A percentile compares a stretch with the other conserved stretches of the same genome.
Evolutionary conservation across 2,113 vertebrate genomes (phyloP).

Genomic region (Proterorhinus semilunaris): DNA sequence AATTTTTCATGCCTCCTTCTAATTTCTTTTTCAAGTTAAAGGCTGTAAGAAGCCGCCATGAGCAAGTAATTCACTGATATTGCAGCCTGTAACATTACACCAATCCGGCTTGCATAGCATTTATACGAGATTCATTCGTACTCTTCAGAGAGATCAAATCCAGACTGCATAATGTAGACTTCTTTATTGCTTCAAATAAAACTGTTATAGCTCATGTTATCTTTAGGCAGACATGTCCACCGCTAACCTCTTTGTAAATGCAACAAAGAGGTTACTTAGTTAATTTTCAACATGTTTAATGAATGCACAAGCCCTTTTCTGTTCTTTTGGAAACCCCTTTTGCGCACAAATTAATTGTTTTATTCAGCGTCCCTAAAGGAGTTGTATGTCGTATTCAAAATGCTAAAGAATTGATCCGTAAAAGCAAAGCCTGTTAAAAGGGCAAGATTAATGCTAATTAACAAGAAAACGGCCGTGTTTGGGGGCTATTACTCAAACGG

Average conservation of each 20-base stretch:
- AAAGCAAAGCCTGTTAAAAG: constrained; percentile 29
- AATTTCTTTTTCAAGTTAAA: background rate
- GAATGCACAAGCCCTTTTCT: background rate
- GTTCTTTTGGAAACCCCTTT: background rate
- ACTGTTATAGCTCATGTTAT: too few relatives aligned
- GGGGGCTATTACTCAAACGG: constrained; percentile 34
- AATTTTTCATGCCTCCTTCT: background rate
- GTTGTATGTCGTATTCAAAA: constrained; percentile 7
- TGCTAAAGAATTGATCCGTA: constrained; percentile 15
- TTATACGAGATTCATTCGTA: background rate
- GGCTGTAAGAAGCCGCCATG: background rate
- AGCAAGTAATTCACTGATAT: background rate
- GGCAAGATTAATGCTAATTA: constrained; percentile 31
- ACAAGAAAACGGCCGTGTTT: constrained; percentile 22
- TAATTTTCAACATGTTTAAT: too few relatives aligned
- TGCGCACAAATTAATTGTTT: constrained; percentile 17
- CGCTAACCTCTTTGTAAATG: too few relatives aligned
- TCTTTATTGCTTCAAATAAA: background rate
- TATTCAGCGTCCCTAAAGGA: background rate
- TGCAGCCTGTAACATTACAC: background rate
- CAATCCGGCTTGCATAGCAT: background rate
- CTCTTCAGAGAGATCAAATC: background rate
- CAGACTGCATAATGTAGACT: background rate
- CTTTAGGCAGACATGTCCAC: too few relatives aligned
- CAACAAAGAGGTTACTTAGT: too few relatives aligned